Evolutionary conservation across 2,113 vertebrate genomes (phyloP).

Genomic region (Lates calcarifer): DNA sequence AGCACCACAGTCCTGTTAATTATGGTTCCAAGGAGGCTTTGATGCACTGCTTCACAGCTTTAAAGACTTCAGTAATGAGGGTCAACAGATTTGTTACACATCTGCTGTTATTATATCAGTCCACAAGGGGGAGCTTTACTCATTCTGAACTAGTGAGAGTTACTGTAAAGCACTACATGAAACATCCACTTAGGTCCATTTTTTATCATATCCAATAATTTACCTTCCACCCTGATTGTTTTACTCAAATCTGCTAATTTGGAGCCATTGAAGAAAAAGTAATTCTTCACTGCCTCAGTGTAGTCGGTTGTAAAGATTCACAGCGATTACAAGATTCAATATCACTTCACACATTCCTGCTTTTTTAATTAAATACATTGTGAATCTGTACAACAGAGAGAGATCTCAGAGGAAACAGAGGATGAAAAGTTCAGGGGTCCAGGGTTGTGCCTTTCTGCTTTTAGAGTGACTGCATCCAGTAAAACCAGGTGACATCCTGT

Average conservation of each 20-base stretch:
- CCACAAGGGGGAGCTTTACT: conserved; percentile 71
- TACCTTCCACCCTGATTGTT: conserved; percentile 70
- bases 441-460: conserved; percentile 13
- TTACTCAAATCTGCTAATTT: conserved; percentile 30
- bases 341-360: neutral
- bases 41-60: conserved; percentile 75
- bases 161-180: conserved; percentile 72
- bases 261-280: conserved; percentile 26
- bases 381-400: conserved; percentile 74
- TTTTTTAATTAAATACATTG: conserved; percentile 39
- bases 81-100: neutral
- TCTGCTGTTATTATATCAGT: conserved; percentile 13
- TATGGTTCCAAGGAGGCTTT: conserved; percentile 66
- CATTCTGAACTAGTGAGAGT: conserved; percentile 9
- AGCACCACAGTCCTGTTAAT: conserved; percentile 82
- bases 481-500: neutral
- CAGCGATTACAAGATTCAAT: conserved; percentile 28
- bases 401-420: conserved; percentile 65
- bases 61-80: neutral
- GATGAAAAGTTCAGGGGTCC: conserved; percentile 28
- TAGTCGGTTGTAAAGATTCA: conserved; percentile 70
- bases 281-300: conserved; percentile 9
- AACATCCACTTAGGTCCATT: conserved; percentile 28
- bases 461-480: neutral
- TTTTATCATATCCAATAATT: conserved; percentile 35